phyloP scores from a whole-genome alignment of 2,888 invertebrate genomes.

The Agonopterix arenella region DNA sequence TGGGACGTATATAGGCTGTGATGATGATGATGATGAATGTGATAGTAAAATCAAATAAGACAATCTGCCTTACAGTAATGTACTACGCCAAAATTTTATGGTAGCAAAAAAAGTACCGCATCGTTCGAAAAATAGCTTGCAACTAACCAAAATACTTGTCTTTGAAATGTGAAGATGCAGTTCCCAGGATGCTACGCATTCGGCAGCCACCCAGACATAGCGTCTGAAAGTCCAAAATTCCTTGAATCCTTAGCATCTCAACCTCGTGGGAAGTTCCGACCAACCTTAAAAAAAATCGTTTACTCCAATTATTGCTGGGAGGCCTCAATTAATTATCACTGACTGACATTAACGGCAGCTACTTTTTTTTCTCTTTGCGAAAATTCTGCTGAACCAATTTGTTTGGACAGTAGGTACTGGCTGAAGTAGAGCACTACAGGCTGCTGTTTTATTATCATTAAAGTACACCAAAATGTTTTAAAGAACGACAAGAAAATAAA shows the following conservation, averaged over 20 bases:
- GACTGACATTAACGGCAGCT: slow-evolving; percentile 44
- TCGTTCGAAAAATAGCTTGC: no score
- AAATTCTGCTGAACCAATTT: slow-evolving; percentile 31
- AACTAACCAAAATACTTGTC: background rate
- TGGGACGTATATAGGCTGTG: no score
- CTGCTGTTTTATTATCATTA: slow-evolving; percentile 11
- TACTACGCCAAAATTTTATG: no score
- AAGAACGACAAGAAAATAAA: no score
- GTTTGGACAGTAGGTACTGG: slow-evolving; percentile 33
- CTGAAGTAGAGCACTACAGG: slow-evolving; percentile 35
- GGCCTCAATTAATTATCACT: slow-evolving; percentile 53
- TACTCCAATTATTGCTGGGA: slow-evolving; percentile 48
- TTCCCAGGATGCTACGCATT: slow-evolving; percentile 26
- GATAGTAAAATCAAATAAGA: no score
- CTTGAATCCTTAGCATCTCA: slow-evolving; percentile 32
- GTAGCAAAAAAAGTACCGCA: no score
- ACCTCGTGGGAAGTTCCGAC: slow-evolving; percentile 40
- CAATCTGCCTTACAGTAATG: no score
- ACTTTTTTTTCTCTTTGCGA: slow-evolving; percentile 44
- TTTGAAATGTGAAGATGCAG: background rate
- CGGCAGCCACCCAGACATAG: slow-evolving; percentile 23
- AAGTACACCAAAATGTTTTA: no score
- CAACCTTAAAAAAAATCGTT: slow-evolving; percentile 24
- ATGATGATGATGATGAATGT: no score
- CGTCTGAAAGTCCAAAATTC: slow-evolving; percentile 31